These are phyloP conservation scores for Riparia riparia DNA, from an alignment of 2,113 vertebrate genomes.

Conservation along the genomic window DNA sequence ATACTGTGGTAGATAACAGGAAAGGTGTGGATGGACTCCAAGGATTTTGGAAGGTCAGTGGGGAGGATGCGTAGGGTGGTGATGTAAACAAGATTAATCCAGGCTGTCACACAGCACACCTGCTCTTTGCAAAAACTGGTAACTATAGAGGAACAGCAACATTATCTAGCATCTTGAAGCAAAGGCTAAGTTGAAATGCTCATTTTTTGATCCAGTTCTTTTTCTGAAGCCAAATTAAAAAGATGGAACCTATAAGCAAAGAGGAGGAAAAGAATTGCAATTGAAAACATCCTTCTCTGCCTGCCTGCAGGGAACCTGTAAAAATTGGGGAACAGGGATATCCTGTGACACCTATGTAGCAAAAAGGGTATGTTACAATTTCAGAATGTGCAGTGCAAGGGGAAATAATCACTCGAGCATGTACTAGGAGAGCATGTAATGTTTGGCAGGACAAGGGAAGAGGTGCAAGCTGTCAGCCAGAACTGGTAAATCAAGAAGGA, in stretches of 20 bases:
- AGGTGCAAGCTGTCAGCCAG: background rate
- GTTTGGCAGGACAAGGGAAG: background rate
- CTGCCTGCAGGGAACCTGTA: background rate
- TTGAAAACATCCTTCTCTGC: background rate
- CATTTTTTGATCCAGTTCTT: background rate
- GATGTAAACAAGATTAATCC: background rate
- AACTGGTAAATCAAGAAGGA: slow-evolving; percentile 13
- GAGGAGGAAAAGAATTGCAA: background rate
- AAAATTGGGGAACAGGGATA: background rate
- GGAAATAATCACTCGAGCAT: background rate
- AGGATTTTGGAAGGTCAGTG: background rate
- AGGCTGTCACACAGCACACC: background rate
- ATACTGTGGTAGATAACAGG: background rate
- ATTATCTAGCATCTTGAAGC: background rate
- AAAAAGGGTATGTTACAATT: background rate
- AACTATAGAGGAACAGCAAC: background rate
- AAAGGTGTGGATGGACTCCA: background rate
- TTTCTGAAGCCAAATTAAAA: background rate
- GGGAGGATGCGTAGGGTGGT: background rate
- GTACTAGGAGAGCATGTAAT: background rate
- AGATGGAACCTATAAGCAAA: background rate
- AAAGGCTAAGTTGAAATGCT: background rate
- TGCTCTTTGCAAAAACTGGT: background rate
- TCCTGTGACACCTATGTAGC: background rate
- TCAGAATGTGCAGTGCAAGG: background rate